Evolutionary conservation across 1,140 invertebrate species (phyloP).

Genomic region (Zelostemma sp.): DNA sequence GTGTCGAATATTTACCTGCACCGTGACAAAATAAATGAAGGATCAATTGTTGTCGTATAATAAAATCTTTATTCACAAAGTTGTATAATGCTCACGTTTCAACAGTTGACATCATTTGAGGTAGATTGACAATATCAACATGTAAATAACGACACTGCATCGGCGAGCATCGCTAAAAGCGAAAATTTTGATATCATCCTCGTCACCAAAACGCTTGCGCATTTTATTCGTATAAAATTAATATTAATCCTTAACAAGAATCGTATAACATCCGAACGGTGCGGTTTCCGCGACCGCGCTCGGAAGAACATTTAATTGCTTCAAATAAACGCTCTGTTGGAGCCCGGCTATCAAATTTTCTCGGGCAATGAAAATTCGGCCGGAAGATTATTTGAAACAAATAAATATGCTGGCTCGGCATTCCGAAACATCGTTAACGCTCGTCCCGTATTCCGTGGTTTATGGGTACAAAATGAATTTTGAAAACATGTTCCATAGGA

Average conservation of each 20-base stretch:
- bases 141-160: not conserved
- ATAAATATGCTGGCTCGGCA: not conserved
- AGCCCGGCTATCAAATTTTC: not conserved
- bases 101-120: conserved; percentile 12
- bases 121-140: conserved; percentile 12
- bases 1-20: too few species aligned
- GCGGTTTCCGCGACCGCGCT: not conserved
- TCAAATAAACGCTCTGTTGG: not conserved
- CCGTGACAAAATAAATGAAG: too few species aligned
- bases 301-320: conserved; percentile 4
- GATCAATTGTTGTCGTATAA: too few species aligned
- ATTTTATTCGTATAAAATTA: not conserved
- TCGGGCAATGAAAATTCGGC: not conserved
- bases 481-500: conserved; percentile 44
- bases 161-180: not conserved
- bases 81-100: not conserved
- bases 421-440: not conserved
- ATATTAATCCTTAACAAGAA: not conserved
- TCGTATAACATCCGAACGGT: not conserved
- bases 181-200: not conserved
- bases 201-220: not conserved
- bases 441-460: not conserved
- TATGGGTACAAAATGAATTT: conserved; percentile 6
- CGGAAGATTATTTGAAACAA: conserved; percentile 1
- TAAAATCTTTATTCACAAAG: conserved; percentile 15